Evolutionary conservation across 2,113 vertebrate genomes (phyloP).

Genomic region (Rhinogobius similis): DNA sequence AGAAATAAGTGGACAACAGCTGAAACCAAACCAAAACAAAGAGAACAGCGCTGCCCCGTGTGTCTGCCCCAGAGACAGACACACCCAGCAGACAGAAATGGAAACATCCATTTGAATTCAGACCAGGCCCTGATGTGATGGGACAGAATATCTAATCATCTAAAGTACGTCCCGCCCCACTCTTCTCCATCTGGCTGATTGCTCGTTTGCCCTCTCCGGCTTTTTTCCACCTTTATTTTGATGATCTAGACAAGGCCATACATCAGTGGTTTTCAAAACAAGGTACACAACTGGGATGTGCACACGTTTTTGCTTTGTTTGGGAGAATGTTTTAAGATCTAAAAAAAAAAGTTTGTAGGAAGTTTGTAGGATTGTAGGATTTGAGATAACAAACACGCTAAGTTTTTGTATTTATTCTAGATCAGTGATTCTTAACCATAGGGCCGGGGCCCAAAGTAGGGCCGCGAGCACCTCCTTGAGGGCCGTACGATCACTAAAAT

Average conservation of each 20-base stretch:
- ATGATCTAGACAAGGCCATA: neutral
- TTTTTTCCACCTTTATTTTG: neutral
- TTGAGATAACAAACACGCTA: no score
- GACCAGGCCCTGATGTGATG: constrained; percentile 12
- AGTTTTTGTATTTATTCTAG: no score
- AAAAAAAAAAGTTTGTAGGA: neutral
- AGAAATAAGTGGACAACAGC: neutral
- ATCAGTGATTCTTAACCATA: no score
- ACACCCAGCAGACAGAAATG: constrained; percentile 20
- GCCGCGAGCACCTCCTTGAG: no score
- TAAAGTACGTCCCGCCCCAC: constrained; percentile 40
- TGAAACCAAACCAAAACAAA: neutral
- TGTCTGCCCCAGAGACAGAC: constrained; percentile 16
- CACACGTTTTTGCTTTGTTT: neutral
- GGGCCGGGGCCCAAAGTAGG: no score
- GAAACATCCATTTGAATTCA: constrained; percentile 37
- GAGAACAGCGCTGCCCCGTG: constrained; percentile 2
- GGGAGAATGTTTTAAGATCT: neutral
- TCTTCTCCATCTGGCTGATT: constrained; percentile 50
- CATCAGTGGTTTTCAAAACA: neutral
- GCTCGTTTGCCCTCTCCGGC: neutral
- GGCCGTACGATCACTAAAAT: no score
- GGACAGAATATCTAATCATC: constrained; percentile 39
- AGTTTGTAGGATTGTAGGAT: no score
- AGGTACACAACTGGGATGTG: neutral